Base-by-base conservation (phyloP, 2,113 vertebrate genomes). In the Edolisoma coerulescens region DNA sequence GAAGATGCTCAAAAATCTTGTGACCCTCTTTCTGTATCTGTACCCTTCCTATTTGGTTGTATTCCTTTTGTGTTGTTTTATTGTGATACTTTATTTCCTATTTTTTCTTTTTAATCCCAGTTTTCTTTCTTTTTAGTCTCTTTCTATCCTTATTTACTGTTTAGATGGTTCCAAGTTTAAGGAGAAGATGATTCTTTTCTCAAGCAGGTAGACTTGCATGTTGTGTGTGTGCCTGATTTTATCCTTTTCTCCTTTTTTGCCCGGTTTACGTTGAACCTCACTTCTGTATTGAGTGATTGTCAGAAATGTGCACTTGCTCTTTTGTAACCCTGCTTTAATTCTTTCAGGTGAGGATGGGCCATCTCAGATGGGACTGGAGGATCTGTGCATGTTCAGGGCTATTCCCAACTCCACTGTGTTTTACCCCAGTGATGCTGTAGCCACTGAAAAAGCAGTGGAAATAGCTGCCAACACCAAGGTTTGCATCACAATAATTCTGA, bases 401-500 rank as follows among this genome's bases (percentile, higher is more conserved):
- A 69, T 99, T 89, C 99, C 99, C 81, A 98, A 91, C 33, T 95
- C 98, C 13, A 99, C 99, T 11, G 97, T 99, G 70, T 99, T 99
- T 96, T 99, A 99, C 88, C 99, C 99, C 37, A 98, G 99, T 7
- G 99, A 99, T 44, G 99, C 98, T 11, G 98, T 99, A 61, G 98
- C 99, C 35, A 98, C 99, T 18, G 99, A 99, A 97, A 99, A 99
- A 96, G 99, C 99, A 5, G 99, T 99, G 80, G 99, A 99, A 89
- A 96, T 99, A 94, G 99, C 99, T 93, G 99, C 99, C 84, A 98
- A 98, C 90, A 99, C 98, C 56, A 99, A 99, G 99, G 99, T 99
- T 85, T 86, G 97, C 41, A 80, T 53, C 60, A 5, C 21, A 80
- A 14, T 59, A 20, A 44, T 94, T 92, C 64, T 82, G 45, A 77